Conservation (phyloP, 2,113 vertebrate genomes). For the Bucco capensis region DNA sequence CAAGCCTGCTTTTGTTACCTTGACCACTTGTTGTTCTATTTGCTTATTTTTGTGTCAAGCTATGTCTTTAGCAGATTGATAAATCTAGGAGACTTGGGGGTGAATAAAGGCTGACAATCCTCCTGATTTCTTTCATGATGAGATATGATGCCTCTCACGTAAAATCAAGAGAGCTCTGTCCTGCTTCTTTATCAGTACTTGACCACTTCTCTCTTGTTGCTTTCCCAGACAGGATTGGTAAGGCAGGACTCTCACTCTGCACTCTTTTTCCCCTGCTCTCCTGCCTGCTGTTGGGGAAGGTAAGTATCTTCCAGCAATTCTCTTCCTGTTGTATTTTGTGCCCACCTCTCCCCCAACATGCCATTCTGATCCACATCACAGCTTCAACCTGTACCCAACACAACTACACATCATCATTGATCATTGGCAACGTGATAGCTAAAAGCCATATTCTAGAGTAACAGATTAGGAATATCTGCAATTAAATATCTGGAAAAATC, state of each 20-base stretch:
- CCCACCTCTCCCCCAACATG: accelerated
- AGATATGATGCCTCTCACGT: background rate
- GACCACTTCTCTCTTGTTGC: background rate
- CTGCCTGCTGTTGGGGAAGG: background rate
- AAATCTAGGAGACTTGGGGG: background rate
- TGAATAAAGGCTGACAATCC: background rate
- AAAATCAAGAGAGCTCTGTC: background rate
- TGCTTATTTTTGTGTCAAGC: background rate
- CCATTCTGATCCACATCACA: background rate
- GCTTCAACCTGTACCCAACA: background rate
- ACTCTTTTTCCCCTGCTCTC: background rate
- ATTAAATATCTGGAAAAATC: background rate
- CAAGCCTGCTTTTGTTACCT: background rate
- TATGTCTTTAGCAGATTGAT: background rate
- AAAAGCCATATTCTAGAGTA: background rate
- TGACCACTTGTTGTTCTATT: background rate
- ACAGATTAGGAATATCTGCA: background rate
- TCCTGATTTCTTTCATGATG: background rate
- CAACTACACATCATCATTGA: background rate
- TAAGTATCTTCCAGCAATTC: background rate
- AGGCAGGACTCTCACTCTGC: background rate
- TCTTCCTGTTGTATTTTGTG: background rate
- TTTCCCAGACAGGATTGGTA: background rate
- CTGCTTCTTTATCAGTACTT: background rate
- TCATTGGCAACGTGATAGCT: background rate